A percentile compares a stretch with the other conserved stretches of the same genome.
Evolutionary conservation across 2,113 vertebrate genomes (phyloP).

Genomic region (Rhineura floridana): DNA sequence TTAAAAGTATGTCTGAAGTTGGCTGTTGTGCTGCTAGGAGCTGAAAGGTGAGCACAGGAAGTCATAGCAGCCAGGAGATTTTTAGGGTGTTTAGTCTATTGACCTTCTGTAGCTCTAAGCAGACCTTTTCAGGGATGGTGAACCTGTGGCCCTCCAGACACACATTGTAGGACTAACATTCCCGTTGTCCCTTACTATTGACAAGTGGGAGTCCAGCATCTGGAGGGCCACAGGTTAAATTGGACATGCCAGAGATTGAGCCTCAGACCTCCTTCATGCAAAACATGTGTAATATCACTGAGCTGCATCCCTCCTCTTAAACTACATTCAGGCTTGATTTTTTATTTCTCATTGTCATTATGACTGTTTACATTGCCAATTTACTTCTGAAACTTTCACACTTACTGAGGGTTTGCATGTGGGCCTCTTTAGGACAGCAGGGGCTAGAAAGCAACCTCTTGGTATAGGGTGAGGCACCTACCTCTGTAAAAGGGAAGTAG

Average conservation of each 20-base stretch:
- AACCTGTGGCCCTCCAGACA: neutral
- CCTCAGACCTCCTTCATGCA: neutral
- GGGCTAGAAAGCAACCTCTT: neutral
- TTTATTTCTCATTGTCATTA: neutral
- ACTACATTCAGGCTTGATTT: neutral
- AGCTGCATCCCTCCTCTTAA: neutral
- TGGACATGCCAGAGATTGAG: neutral
- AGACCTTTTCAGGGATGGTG: too few relatives aligned
- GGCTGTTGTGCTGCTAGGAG: neutral
- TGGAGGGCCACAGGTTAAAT: neutral
- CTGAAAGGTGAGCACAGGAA: rapidly evolving
- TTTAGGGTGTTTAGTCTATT: rapidly evolving
- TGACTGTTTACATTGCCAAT: neutral
- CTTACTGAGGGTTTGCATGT: neutral
- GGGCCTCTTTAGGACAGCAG: neutral
- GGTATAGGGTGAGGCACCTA: neutral
- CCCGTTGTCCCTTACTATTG: neutral
- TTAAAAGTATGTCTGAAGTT: conserved; percentile 78
- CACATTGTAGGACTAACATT: neutral
- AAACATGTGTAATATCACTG: neutral
- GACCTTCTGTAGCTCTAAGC: neutral
- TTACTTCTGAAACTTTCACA: neutral
- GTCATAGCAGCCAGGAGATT: neutral
- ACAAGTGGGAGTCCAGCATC: neutral
- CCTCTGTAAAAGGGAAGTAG: neutral